Evolutionary conservation across 2,888 invertebrate genomes (phyloP).

Genomic region (Drosophila cognata): DNA sequence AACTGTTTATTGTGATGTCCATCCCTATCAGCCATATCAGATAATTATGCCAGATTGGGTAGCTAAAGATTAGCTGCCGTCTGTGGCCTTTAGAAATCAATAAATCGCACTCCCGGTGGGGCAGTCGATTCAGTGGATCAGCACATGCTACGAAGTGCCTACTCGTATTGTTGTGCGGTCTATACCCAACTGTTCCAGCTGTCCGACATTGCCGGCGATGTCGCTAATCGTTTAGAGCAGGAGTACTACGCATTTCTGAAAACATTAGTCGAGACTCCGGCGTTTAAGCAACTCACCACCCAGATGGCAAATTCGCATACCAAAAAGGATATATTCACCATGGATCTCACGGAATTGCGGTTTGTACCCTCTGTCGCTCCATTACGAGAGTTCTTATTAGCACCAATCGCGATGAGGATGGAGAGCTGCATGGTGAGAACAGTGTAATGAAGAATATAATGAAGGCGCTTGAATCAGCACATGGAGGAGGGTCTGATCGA

Average conservation of each 20-base stretch:
- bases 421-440: slow-evolving; percentile 82
- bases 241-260: slow-evolving; percentile 74
- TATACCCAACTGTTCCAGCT: slow-evolving; percentile 70
- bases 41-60: not conserved
- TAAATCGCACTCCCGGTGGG: slow-evolving; percentile 47
- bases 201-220: slow-evolving; percentile 74
- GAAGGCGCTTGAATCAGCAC: slow-evolving; percentile 86
- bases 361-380: slow-evolving; percentile 80
- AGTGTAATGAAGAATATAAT: slow-evolving; percentile 82
- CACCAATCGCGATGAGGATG: slow-evolving; percentile 85
- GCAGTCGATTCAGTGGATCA: slow-evolving; percentile 29
- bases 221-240: slow-evolving; percentile 67
- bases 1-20: slow-evolving; percentile 13
- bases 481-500: slow-evolving; percentile 86
- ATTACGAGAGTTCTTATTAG: slow-evolving; percentile 70
- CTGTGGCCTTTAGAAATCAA: slow-evolving; percentile 40
- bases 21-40: slow-evolving; percentile 36
- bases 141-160: slow-evolving; percentile 58
- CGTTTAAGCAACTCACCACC: slow-evolving; percentile 64
- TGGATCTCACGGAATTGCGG: slow-evolving; percentile 69
- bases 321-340: slow-evolving; percentile 69
- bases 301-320: slow-evolving; percentile 78
- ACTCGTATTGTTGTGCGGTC: slow-evolving; percentile 55
- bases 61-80: slow-evolving; percentile 24
- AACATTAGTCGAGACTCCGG: slow-evolving; percentile 74